phyloP scores from a whole-genome alignment of 35 echinoderm and acorn worm species.

The Heliocidaris erythrogramma region DNA sequence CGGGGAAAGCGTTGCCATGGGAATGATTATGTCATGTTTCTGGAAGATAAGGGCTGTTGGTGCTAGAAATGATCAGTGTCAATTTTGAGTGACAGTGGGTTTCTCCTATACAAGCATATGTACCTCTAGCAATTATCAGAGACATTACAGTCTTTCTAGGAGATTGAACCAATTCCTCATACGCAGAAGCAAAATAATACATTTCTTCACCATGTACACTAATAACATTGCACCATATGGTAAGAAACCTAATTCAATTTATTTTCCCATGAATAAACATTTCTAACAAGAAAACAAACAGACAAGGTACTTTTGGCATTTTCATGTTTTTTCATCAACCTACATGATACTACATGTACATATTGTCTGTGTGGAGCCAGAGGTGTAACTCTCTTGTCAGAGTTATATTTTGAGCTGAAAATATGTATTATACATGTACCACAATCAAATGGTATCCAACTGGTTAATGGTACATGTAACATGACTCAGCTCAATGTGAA shows the following conservation, averaged over 20 bases:
- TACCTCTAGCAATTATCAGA: neutral
- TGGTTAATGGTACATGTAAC: neutral
- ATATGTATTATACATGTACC: too few species aligned
- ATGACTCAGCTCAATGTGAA: neutral
- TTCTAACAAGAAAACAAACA: neutral
- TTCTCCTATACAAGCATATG: neutral
- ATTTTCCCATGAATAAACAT: neutral
- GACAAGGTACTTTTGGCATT: too few species aligned
- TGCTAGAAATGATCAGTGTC: neutral
- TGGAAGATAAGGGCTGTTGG: neutral
- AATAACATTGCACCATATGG: neutral
- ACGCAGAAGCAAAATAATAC: too few species aligned
- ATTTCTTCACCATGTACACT: neutral
- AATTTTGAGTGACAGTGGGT: neutral
- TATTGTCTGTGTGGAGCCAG: too few species aligned
- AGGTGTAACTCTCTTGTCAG: too few species aligned
- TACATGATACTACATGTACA: too few species aligned
- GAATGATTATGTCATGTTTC: conserved; percentile 4
- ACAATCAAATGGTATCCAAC: neutral
- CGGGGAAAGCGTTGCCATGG: neutral
- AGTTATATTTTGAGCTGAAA: too few species aligned
- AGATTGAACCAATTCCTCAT: too few species aligned
- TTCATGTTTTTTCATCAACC: too few species aligned
- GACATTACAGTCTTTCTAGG: neutral
- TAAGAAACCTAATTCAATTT: neutral